Base-by-base conservation (phyloP, 2,113 vertebrate genomes). In the Pyrgilauda ruficollis region DNA sequence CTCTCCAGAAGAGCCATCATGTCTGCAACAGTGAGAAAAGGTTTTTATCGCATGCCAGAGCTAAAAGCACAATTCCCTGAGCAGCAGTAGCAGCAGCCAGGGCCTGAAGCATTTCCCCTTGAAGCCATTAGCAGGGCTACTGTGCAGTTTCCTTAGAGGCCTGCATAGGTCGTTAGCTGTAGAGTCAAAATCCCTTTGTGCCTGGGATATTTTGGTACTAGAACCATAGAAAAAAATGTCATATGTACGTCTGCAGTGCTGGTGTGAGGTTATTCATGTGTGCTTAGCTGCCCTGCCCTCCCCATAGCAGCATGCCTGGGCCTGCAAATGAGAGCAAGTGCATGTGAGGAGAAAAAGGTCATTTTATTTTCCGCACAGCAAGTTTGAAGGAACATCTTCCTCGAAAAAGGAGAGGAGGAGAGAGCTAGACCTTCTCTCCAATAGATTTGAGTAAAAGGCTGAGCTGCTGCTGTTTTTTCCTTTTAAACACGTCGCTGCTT, bases 21-120 rank as follows among this genome's bases (percentile, higher is more conserved):
- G 24, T 64, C 83, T 84, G 83, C 79, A 62, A 17, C 39, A 31
- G 47, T 30, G 47, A 91, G 68, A 41, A 89, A 88, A 75, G 56
- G 27, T 41, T 92, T 92, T 90, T 78, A 75, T 77, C 7, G 1
- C 68, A 30, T 26, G 10, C 67, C 1, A 19, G 87, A 67, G 61
- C 68, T 80, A 79, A 84, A 74, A 93, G 63, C 67, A 72, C 68
- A 62, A 64, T 82, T 90, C 84, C 49, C 87, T 22, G n/a, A 97
- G 88, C 79, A 89, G n/a, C 70, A 73, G 9, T 52, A 44, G 67
- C 68, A 62, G 90, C 83, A 88, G 77, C 70, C 72, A 35, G 68
- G 30, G 82, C 70, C 84, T 47, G 56, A 73, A 89, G 68, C 55
- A 28, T 84, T 93, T 93, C 76, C 76, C 78, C 79, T 77, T 50